Base-by-base conservation (phyloP, 2,888 invertebrate genomes). In the Globia sparganii region DNA sequence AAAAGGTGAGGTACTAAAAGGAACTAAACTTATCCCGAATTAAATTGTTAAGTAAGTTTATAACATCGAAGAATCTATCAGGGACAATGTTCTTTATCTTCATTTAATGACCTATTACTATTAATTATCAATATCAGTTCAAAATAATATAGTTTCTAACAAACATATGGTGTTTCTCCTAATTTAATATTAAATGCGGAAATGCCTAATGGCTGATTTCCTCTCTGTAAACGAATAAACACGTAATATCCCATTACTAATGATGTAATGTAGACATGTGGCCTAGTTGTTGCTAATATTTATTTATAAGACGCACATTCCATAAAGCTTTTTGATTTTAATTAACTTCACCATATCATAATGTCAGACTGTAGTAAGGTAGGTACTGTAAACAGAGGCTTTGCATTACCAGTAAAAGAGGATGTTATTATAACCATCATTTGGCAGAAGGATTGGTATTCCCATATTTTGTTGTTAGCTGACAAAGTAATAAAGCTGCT, bases 141-240 rank as follows among this genome's bases (percentile, higher is more conserved):
- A 75, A 88, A 73, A 75, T 81, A 78, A 62, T 58, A 81, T 72
- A 81, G 84, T 73, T 75, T 80, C 68, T 71, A 69, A 77, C 68
- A 58, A 77, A 75, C 72, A 86, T 75, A 79, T 76, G 74, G 31
- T 87, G 62, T 82, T 75, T 83, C 78, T 81, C 66, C 58, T 80
- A 77, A 81, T 74, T 77, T 80, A 78, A 75, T 78, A 77, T 79
- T 83, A 72, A 86, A 83, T 80, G 77, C 84, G 88, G 89, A 88
- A 88, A 87, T 46, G 77, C 15, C 31, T 88, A 83, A 88, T 84
- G 62, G 74, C 31, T 68, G 37, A 83, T 87, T 88, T 88, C 88
- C 88, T 89, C 53, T 78, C 43, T 37, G 68, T 83, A 66, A 79
- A 86, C 73, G 79, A 80, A 81, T 67, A 84, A 77, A 78, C 69